phyloP scores from a whole-genome alignment of 2,888 invertebrate species.

The Sminthurinus aureus region DNA sequence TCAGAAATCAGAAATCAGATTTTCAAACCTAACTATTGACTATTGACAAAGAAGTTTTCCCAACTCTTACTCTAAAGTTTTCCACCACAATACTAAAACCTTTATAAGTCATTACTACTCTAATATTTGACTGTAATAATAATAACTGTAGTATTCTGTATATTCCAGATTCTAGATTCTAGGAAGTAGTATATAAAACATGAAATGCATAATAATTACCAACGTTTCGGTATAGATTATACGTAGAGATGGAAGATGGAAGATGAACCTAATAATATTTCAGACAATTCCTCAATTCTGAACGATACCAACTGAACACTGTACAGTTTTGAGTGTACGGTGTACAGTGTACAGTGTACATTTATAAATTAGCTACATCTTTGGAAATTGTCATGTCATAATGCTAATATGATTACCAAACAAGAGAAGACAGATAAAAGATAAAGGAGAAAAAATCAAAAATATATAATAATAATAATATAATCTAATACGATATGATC shows the following conservation, averaged over 20 bases:
- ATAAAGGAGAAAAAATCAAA: not conserved
- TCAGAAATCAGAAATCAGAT: no score
- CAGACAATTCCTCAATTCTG: no score
- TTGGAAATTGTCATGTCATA: constrained; percentile 17
- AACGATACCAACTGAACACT: no score
- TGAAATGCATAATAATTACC: no score
- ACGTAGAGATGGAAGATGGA: no score
- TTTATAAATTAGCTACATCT: not conserved
- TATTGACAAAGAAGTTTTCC: not conserved
- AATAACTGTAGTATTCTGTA: no score
- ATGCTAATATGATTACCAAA: constrained; percentile 12
- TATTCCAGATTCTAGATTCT: no score
- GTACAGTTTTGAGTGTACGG: no score
- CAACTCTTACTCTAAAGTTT: not conserved
- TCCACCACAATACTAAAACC: not conserved
- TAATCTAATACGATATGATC: not conserved
- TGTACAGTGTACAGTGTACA: no score
- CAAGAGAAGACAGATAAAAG: not conserved
- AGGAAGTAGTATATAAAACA: no score
- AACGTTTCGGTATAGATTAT: no score
- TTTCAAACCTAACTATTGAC: not conserved
- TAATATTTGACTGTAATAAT: not conserved
- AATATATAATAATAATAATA: not conserved
- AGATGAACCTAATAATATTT: no score
- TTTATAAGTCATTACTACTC: not conserved